These are phyloP conservation scores for Slavum lentiscoides DNA, from an alignment of 2,888 invertebrate genomes.

Conservation along the genomic window DNA sequence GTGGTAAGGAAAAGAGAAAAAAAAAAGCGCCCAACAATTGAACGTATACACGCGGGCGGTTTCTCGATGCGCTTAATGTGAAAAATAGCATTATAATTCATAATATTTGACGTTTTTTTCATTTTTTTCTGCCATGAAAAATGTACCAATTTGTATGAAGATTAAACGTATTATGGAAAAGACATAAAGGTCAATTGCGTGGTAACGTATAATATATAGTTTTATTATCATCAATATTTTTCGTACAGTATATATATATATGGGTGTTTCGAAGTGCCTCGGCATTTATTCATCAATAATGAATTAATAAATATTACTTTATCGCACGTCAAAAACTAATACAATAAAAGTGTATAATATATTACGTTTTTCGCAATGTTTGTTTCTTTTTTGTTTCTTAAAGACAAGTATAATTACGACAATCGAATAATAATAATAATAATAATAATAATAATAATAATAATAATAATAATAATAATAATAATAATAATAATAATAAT, in stretches of 20 bases:
- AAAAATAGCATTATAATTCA: constrained; percentile 26
- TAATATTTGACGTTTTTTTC: constrained; percentile 11
- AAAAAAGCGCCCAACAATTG: neutral
- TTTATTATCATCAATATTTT: neutral
- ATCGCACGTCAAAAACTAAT: neutral
- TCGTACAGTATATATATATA: neutral
- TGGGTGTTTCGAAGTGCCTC: neutral
- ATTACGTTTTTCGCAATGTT: no score
- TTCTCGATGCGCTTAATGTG: neutral
- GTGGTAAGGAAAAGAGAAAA: constrained; percentile 3
- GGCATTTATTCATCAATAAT: neutral
- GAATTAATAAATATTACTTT: neutral
- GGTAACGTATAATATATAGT: neutral
- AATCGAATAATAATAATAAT: no score
- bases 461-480: no score
- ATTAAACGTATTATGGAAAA: neutral
- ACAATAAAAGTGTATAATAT: no score
- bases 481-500: no score
- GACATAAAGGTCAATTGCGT: constrained; percentile 7
- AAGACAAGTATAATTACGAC: no score
- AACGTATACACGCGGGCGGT: neutral
- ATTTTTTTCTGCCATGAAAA: neutral
- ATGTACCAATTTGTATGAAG: constrained; percentile 26
- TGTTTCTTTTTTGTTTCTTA: no score
- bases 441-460: no score